These are phyloP conservation scores for Typhlomys cinereus DNA, from an alignment of 2,113 vertebrate species.

Conservation along the genomic window DNA sequence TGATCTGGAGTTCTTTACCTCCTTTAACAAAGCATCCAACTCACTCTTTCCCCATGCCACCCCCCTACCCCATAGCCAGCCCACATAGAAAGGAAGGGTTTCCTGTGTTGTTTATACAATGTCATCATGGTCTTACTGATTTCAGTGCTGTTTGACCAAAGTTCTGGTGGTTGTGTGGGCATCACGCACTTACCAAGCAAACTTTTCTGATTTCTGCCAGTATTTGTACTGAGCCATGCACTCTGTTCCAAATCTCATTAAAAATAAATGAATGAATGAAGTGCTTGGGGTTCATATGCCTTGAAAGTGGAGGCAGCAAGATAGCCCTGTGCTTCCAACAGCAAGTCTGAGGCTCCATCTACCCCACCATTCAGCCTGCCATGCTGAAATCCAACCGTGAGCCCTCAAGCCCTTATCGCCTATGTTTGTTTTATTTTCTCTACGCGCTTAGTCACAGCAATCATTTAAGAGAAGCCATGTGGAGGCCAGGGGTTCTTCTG, in stretches of 20 bases:
- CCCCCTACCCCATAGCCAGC: neutral
- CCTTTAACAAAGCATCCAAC: neutral
- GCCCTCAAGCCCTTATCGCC: neutral
- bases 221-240: constrained; percentile 1
- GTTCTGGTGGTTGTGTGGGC: neutral
- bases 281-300: neutral
- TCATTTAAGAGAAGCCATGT: neutral
- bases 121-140: neutral
- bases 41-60: neutral
- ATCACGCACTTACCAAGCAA: neutral
- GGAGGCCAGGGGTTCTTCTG: neutral
- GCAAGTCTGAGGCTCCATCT: neutral
- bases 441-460: neutral
- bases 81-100: neutral
- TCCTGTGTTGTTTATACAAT: neutral
- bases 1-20: neutral
- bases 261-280: constrained; percentile 42
- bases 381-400: neutral
- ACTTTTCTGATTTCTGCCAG: neutral
- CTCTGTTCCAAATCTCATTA: neutral
- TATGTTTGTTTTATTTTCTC: constrained; percentile 14
- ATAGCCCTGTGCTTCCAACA: neutral
- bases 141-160: neutral
- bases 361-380: neutral
- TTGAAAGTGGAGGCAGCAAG: neutral